Evolutionary conservation across 1,140 invertebrate species (phyloP), one percentile per base, ranked within the genome.

Genomic region (Apis cerana): DNA sequence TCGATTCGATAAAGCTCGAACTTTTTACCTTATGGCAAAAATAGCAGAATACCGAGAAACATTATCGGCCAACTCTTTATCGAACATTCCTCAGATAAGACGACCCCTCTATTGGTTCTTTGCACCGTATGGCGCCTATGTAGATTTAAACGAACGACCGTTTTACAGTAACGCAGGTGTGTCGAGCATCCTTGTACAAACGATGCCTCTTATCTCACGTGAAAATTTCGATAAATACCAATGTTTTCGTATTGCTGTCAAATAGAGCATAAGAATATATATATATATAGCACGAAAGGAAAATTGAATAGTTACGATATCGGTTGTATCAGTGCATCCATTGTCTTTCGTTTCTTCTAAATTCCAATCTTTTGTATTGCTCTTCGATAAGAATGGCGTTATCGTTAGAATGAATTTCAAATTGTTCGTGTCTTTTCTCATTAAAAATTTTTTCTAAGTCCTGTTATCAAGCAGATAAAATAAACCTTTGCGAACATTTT

Each of bases 71-170:
- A 76, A 78, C 69, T 75, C 78, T 80, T 89, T 89, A 89, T 89
- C 84, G 74, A 84, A 64, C 84, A 82, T 89, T 89, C 81, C 75
- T 27, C 58, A 82, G 87, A 89, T 88, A 88, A 89, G 75, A 56
- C 43, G 65, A 54, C n/a, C 56, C 61, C n/a, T 70, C 69, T 67
- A 65, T 75, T 65, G 71, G 15, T 75, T 82, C 65, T 86, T 15
- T 54, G 67, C 61, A 69, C 23, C 54, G 65, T 69, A 61, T 19
- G 76, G 52, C 64, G 74, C 59, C 48, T 54, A 56, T 58, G 67
- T 62, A 78, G 50, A 70, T 82, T 65, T 70, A 27, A 65, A 56
- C 50, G 27, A 64, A 75, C 68, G 58, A 48, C 7, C 64, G 58
- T 62, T 74, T 56, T 58, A 62, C 81, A 65, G 67, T 75, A 64